Evolutionary conservation across 1,140 invertebrate species (phyloP), one percentile per base, ranked within the genome.

Genomic region (Aradophagus sp.): DNA sequence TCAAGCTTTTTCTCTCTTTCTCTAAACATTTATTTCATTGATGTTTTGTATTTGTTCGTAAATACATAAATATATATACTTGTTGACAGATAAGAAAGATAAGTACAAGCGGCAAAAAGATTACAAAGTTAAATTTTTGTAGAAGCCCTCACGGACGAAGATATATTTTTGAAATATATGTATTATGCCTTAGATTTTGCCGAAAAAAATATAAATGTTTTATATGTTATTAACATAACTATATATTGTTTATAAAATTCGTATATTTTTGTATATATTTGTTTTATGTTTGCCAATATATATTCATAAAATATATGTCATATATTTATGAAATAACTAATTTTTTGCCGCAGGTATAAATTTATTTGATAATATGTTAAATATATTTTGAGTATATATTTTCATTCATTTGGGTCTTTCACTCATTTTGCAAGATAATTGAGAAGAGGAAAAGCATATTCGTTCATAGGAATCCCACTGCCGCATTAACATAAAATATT

Each of bases 401-500:
- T 5, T 5, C 20, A 5, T 23, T 23, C 8, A 5, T 23, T 23
- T 23, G 8, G 4, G 8, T 8, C 8, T 23, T 23, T 23, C 20
- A 4, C 20, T 23, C 4, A 8, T 4, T 5, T 23, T 5, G 58
- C 52, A 35, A 4, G 14, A 20, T n/a, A 19, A 62, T 7, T 2
- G 23, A 31, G 20, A 23, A 8, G 7, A 23, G 35, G 45, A 31
- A 20, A 31, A 23, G 56, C 68, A 73, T 45, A 70, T 76, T 77
- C 71, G 58, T 73, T 78, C 63, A 74, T 71, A 73, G 75, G 66
- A 81, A 80, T 83, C 78, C 80, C 80, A 83, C 81, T 84, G 80
- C 82, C 80, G 79, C 76, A 75, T 80, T 83, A 84, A 78, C 78
- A 79, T 84, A 44, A 73, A 83, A 83, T 84, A 83, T 77, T 79